Evolutionary conservation across 2,797 vertebrate species (phyloP).

Genomic region (Cheirogaleus major): DNA sequence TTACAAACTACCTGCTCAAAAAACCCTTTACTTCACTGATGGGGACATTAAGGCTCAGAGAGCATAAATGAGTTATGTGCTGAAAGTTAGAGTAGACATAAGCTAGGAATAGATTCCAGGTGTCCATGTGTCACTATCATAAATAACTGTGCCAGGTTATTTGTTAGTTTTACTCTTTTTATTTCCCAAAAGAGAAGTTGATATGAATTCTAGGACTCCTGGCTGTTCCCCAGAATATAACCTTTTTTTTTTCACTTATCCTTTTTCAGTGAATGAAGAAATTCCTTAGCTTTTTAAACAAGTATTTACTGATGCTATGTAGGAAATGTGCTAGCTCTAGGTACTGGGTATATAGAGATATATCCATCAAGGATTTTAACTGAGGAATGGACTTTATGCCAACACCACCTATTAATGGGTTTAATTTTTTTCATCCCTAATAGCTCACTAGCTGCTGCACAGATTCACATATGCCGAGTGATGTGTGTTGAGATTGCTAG

Average conservation of each 20-base stretch:
- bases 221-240: not conserved
- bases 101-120: not conserved
- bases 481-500: not conserved
- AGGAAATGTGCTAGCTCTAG: not conserved
- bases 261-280: not conserved
- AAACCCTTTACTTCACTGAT: not conserved
- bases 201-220: not conserved
- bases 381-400: not conserved
- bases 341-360: not conserved
- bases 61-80: not conserved
- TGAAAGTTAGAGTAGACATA: not conserved
- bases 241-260: not conserved
- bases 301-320: not conserved
- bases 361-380: not conserved
- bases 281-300: not conserved
- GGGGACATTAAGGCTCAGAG: not conserved
- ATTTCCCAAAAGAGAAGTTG: not conserved
- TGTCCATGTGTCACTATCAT: not conserved
- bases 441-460: not conserved
- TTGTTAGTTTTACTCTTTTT: slow-evolving; percentile 37
- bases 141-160: not conserved
- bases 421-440: not conserved
- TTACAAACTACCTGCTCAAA: not conserved
- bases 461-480: not conserved
- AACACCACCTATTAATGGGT: not conserved